Evolutionary conservation across 2,113 vertebrate genomes (phyloP).

Genomic region (Poecile atricapillus): DNA sequence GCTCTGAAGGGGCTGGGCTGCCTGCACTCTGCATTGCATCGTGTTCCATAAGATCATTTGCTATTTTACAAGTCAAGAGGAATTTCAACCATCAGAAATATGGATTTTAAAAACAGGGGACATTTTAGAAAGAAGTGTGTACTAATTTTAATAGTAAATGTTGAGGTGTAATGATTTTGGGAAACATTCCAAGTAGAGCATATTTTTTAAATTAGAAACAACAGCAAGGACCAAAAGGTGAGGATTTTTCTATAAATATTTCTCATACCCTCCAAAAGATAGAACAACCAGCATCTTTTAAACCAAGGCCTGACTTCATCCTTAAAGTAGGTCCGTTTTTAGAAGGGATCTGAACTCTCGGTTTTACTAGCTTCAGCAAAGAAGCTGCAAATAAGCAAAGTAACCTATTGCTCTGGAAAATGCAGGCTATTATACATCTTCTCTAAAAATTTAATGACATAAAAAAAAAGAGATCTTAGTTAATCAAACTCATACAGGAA

Average conservation of each 20-base stretch:
- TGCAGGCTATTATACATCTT: neutral
- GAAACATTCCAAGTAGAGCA: neutral
- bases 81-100: neutral
- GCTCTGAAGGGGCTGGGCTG: neutral
- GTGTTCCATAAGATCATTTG: neutral
- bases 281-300: neutral
- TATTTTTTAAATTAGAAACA: neutral
- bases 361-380: neutral
- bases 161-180: neutral
- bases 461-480: neutral
- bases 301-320: neutral
- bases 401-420: neutral
- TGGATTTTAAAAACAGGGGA: neutral
- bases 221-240: neutral
- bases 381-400: neutral
- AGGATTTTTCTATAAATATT: neutral
- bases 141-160: neutral
- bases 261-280: neutral
- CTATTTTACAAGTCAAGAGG: neutral
- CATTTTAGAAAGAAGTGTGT: neutral
- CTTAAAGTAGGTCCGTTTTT: neutral
- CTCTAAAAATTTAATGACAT: neutral
- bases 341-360: neutral
- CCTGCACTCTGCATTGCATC: neutral
- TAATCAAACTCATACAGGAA: constrained; percentile 16